Conservation (phyloP, 2,888 invertebrate genomes). For the Congeria kusceri region DNA sequence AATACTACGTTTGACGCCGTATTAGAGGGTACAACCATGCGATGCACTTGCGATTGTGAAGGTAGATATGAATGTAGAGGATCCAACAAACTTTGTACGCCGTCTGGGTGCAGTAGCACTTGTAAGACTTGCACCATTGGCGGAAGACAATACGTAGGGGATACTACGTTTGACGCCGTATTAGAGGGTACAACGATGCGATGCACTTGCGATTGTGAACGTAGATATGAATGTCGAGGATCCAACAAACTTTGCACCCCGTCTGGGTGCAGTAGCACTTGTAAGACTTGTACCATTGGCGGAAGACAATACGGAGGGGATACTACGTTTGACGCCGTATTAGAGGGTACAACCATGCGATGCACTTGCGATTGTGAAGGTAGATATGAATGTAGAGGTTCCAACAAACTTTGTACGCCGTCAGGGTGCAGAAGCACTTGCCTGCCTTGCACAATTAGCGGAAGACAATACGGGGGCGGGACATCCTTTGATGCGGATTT, state of each 20-base stretch:
- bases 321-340: slow-evolving; percentile 51
- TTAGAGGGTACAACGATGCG: slow-evolving; percentile 43
- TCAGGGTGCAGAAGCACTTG: slow-evolving; percentile 45
- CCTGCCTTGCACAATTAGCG: slow-evolving; percentile 37
- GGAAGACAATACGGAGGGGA: slow-evolving; percentile 55
- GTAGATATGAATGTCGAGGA: slow-evolving; percentile 32
- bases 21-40: slow-evolving; percentile 33
- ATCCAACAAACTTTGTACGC: slow-evolving; percentile 2
- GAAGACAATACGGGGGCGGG: slow-evolving; percentile 27
- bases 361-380: slow-evolving; percentile 62
- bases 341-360: slow-evolving; percentile 33
- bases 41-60: slow-evolving; percentile 47
- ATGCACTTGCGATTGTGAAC: slow-evolving; percentile 52
- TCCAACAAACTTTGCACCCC: slow-evolving; percentile 22
- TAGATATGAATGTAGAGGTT: slow-evolving; percentile 38
- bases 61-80: slow-evolving; percentile 18
- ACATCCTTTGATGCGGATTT: slow-evolving; percentile 33
- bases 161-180: slow-evolving; percentile 17
- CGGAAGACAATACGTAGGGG: slow-evolving; percentile 12
- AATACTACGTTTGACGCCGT: slow-evolving; percentile 33
- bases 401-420: slow-evolving; percentile 35
- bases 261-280: slow-evolving; percentile 44
- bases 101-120: slow-evolving; percentile 31
- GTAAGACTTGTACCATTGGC: slow-evolving; percentile 64
- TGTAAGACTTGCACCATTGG: slow-evolving; percentile 46